Evolutionary conservation across 23 tunicate species (phyloP), one percentile per base, ranked within the genome.

Genomic region (Trididemnum nubilum): DNA sequence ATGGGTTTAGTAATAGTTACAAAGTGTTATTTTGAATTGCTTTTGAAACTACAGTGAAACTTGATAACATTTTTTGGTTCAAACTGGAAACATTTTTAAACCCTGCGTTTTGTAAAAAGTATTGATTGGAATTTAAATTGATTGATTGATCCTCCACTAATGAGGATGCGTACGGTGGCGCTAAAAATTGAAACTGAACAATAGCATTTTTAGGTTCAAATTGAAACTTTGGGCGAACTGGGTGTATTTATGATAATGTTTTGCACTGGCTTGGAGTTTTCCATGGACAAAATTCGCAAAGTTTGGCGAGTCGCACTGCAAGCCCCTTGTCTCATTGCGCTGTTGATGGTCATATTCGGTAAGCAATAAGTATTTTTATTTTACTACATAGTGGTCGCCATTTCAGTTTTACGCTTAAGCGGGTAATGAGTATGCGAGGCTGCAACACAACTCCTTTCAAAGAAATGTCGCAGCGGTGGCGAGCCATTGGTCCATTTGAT

Each of bases 191-290:
- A n/a, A n/a, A n/a, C n/a, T n/a, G n/a, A n/a, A n/a, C n/a, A n/a
- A 44, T n/a, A 12, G 26, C n/a, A 24, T 61, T 61, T 61, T 15
- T 5, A 88, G 94, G 82, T 88, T 36, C 97, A 92, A 79, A 78
- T 92, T 34, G 97, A 92, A 64, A 71, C 97, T 0, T 67, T 92
- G 40, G 97, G 97, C 0, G 97, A 92, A 67, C 57, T 92, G 44
- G 97, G 97, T 12, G 97, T 92, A 0, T 92, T 81, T 73, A 72
- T 92, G 86, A 92, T 92, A 75, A 87, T 92, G 97, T 92, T 92
- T 79, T 83, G 86, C 51, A 84, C 97, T 71, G 97, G 97, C 1
- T 30, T 92, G 79, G 97, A 92, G 54, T 92, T 92, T 83, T 92
- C 97, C 34, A 5, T 83, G 26, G 97, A 83, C 25, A 72, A 51